Percentiles rank a stretch among this genome's conserved stretches.
Conservation (phyloP, 2,113 vertebrate species). For the Sarotherodon lohbergeri region DNA sequence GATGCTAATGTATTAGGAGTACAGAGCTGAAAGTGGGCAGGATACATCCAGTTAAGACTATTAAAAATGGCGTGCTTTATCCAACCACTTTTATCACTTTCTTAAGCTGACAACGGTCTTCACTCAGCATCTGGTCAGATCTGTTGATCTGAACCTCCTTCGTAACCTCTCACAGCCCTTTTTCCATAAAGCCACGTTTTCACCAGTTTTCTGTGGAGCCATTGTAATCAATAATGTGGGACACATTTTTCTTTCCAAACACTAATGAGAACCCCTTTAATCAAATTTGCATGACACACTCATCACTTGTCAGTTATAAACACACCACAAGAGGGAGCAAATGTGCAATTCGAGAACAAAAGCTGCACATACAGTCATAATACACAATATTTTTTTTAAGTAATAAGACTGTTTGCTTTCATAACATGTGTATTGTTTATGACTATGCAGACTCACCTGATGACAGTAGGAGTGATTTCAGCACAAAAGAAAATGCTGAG, state of each 20-base stretch:
- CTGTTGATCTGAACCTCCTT: not conserved
- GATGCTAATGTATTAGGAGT: not conserved
- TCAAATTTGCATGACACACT: not conserved
- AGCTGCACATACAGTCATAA: not conserved
- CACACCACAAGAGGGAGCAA: constrained; percentile 40
- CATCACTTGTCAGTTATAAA: not conserved
- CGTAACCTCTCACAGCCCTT: not conserved
- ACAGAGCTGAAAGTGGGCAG: not conserved
- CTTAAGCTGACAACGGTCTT: not conserved
- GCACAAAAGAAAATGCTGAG: constrained; percentile 98
- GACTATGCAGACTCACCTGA: constrained; percentile 77
- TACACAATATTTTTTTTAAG: not conserved
- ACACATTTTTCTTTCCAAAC: not conserved
- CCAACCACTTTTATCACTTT: not conserved
- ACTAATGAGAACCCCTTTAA: not conserved
- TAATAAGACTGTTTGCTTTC: not conserved
- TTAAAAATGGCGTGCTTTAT: not conserved
- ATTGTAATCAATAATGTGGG: not conserved
- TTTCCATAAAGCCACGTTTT: not conserved
- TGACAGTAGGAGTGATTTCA: constrained; percentile 96
- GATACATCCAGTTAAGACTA: not conserved
- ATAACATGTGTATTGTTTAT: not conserved
- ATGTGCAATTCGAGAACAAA: not conserved
- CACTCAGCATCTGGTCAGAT: not conserved
- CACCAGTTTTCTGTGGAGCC: not conserved